Evolutionary conservation across 2,797 vertebrate genomes (phyloP), one percentile per base, ranked within the genome.

Genomic region (Hippoglossus hippoglossus): DNA sequence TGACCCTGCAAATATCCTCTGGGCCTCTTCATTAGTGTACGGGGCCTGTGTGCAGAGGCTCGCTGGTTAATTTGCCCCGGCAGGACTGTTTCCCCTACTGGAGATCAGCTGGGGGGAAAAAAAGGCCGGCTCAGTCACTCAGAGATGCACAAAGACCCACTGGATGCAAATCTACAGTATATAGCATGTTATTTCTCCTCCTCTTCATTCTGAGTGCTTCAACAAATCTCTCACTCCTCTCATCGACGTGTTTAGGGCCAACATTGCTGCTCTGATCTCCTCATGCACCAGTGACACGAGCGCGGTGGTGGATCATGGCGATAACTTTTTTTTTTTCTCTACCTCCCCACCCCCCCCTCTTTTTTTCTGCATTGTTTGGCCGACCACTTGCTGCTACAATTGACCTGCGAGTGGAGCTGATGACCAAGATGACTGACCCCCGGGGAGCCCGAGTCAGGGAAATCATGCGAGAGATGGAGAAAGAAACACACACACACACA

Each of bases 1-100:
- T 92, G 91, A 94, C 91, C 94, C 92, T 90, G 90, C 90, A 95
- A 94, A 95, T 94, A 94, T 94, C 95, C 94, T 93, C 93, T 92
- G 92, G 94, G 92, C 91, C 88, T 92, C 91, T 94, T 93, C 93
- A 95, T 95, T 94, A 94, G 91, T 87, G 84, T 71, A 76, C 67
- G 75, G 84, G 91, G 86, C 86, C 90, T 89, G 89, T 81, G 87
- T 88, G 90, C 86, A 90, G 89, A 86, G 89, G 82, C 90, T 91
- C 91, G 88, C 86, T 69, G 88, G 90, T 91, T 94, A 92, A 94
- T 94, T 95, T 93, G 91, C 87, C 92, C 90, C 86, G 80, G 83
- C 85, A 89, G 88, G 86, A 92, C 87, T 85, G 73, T 87, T 86
- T 73, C 81, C 83, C 75, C 85, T 74, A 84, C 83, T 80, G 79